Evolutionary conservation across 2,888 invertebrate genomes (phyloP).

Genomic region (Steinernema scapterisci): DNA sequence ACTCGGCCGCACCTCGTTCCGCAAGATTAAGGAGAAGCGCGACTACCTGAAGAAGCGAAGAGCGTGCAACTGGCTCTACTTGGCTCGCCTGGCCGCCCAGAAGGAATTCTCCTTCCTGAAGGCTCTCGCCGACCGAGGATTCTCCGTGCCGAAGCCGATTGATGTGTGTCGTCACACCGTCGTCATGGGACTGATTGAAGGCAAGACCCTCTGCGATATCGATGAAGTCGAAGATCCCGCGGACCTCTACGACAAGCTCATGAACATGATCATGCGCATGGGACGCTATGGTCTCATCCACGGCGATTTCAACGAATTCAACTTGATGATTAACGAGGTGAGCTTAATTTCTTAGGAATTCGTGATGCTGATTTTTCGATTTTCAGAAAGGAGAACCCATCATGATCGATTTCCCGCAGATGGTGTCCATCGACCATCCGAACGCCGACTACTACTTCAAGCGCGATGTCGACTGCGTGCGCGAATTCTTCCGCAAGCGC

Average conservation of each 20-base stretch:
- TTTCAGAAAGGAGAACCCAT: conserved; percentile 74
- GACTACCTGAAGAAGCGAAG: conserved; percentile 93
- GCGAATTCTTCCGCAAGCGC: conserved; percentile 82
- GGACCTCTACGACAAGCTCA: conserved; percentile 85
- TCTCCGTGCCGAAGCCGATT: conserved; percentile 91
- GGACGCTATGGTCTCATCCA: conserved; percentile 96
- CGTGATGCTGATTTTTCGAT: conserved; percentile 27
- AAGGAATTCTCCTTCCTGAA: conserved; percentile 95
- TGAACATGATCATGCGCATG: conserved; percentile 86
- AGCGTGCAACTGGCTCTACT: conserved; percentile 87
- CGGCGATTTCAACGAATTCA: conserved; percentile 99
- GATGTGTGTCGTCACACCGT: conserved; percentile 93
- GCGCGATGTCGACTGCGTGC: conserved; percentile 89
- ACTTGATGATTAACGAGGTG: conserved; percentile 77
- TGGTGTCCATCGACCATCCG: conserved; percentile 89
- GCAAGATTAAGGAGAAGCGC: conserved; percentile 90
- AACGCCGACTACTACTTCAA: conserved; percentile 92
- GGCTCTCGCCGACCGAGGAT: conserved; percentile 84
- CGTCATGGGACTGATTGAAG: conserved; percentile 86
- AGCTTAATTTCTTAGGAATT: background rate
- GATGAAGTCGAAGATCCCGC: conserved; percentile 52
- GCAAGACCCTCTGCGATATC: conserved; percentile 69
- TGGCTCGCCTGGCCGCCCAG: conserved; percentile 92
- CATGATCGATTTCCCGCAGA: conserved; percentile 97
- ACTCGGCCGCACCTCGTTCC: conserved; percentile 91